Evolutionary conservation across 2,797 vertebrate species (phyloP), one percentile per base, ranked within the genome.

Genomic region (Melanotaenia boesemani): DNA sequence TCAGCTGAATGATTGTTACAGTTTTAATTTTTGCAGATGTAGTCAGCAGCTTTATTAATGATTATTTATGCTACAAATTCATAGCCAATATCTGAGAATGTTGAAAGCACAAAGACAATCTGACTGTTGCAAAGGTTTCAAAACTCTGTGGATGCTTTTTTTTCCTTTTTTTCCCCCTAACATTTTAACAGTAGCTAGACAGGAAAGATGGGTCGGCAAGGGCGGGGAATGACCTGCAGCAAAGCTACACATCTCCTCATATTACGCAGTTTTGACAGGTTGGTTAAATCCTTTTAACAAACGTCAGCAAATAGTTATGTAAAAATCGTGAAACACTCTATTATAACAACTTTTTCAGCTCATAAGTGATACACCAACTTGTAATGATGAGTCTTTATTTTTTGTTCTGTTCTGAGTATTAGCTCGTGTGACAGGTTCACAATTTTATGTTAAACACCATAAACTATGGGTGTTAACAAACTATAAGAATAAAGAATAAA

Each of bases 1-100:
- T 46, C 41, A 18, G 41, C 16, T 46, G 5, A 46, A 46, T 46
- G 5, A 18, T 18, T 16, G 13, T 46, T 6, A 18, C 41, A 18
- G 41, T 18, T 46, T 18, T 46, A 6, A 41, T 62, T 67, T 32
- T 39, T 57, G 55, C 28, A 24, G 39, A n/a, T 67, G 56, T 56
- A 22, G n/a, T 0, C 0, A 8, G 28, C 54, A 3, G 26, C 36
- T 0, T 36, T 26, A 26, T 13, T 26, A 26, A 54, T 24, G 3
- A 26, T 54, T 13, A 26, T 54, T 10, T 24, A 52, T n/a, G 18
- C 20, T 4, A 9, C 48, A 4, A 24, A 22, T 24, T 1, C 18
- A 44, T 30, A 11, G 39, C 15, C 3, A 5, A 41, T 13, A 59
- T 36, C 32, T 36, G 57, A 59, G 18, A 57, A 32, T 32, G 18